These are phyloP conservation scores for Tuta absoluta DNA, from an alignment of 2,888 invertebrate genomes.

Conservation along the genomic window DNA sequence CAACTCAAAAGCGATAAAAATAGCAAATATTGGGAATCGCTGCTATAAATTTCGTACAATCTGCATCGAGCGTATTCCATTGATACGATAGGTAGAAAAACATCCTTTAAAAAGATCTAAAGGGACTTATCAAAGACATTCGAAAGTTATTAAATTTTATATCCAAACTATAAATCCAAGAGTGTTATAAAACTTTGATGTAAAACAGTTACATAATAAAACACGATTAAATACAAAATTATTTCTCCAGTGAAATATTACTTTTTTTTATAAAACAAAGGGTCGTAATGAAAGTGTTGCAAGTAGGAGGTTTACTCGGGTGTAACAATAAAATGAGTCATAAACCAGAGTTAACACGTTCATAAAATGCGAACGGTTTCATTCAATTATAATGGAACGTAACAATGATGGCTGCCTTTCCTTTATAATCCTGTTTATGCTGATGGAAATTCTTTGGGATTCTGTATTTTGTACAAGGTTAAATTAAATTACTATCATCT, in stretches of 20 bases:
- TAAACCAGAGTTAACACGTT: conserved; percentile 32
- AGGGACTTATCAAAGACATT: no score
- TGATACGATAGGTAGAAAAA: no score
- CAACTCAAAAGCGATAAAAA: no score
- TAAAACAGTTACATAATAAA: neutral
- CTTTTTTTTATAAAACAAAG: neutral
- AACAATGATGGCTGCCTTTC: conserved; percentile 17
- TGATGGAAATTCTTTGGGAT: neutral
- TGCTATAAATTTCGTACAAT: no score
- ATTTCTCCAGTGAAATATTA: conserved; percentile 2
- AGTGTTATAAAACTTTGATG: neutral
- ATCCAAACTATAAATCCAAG: no score
- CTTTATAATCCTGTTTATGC: conserved; percentile 11
- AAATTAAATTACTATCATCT: no score
- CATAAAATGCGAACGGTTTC: conserved; percentile 32
- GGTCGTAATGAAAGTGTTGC: neutral
- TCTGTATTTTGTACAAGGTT: no score
- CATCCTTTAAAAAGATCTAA: no score
- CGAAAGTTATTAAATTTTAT: no score
- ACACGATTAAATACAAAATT: neutral
- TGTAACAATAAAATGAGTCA: conserved; percentile 4
- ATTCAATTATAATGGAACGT: conserved; percentile 16
- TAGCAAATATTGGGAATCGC: no score
- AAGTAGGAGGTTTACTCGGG: conserved; percentile 1
- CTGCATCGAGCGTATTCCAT: no score